These are phyloP conservation scores for Pristionchus mayeri DNA, from an alignment of 2,888 invertebrate species.

Conservation along the genomic window DNA sequence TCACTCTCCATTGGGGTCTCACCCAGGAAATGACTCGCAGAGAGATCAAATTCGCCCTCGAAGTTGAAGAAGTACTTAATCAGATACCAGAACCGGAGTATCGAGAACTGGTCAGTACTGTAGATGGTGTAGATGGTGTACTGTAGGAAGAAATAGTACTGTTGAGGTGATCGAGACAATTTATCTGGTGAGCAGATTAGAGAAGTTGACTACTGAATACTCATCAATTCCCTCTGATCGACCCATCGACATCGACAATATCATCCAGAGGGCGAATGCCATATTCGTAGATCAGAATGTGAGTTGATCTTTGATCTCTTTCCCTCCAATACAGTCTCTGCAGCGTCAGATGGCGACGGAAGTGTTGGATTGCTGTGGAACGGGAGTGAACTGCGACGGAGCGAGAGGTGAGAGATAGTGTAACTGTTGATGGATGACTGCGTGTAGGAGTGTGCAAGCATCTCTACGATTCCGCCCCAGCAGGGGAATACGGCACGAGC, in stretches of 20 bases:
- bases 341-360: slow-evolving; percentile 90
- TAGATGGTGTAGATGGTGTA: neutral
- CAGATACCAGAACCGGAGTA: slow-evolving; percentile 98
- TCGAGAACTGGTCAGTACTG: slow-evolving; percentile 78
- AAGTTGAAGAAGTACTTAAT: slow-evolving; percentile 96
- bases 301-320: slow-evolving; percentile 61
- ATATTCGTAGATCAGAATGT: slow-evolving; percentile 97
- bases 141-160: neutral
- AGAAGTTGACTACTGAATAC: slow-evolving; percentile 77
- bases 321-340: neutral
- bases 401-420: slow-evolving; percentile 81
- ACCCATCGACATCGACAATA: slow-evolving; percentile 84
- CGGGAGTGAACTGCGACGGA: slow-evolving; percentile 84
- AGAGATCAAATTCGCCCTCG: slow-evolving; percentile 96
- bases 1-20: slow-evolving; percentile 89
- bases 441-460: slow-evolving; percentile 89
- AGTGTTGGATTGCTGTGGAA: slow-evolving; percentile 91
- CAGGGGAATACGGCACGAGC: slow-evolving; percentile 97
- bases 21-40: slow-evolving; percentile 94
- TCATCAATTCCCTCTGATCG: slow-evolving; percentile 64
- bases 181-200: slow-evolving; percentile 91
- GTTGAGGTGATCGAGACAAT: slow-evolving; percentile 87
- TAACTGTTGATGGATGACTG: slow-evolving; percentile 7
- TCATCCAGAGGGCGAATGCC: slow-evolving; percentile 94
- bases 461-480: slow-evolving; percentile 97